Conservation (phyloP, 2,113 vertebrate genomes). For the Brevimyrus niger region DNA sequence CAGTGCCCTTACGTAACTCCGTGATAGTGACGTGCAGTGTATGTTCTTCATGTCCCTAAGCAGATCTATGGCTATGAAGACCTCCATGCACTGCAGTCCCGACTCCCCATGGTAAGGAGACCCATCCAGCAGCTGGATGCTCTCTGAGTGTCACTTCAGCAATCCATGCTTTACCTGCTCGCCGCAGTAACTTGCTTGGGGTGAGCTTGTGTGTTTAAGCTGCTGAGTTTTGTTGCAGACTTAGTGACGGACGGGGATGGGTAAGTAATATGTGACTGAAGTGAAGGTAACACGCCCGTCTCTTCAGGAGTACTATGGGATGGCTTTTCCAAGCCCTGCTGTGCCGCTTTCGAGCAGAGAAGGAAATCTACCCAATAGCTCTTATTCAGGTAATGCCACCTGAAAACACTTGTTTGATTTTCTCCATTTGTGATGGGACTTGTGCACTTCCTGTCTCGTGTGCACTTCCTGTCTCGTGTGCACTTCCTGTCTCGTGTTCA, state of each 20-base stretch:
- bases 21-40: background rate
- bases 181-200: background rate
- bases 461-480: no score
- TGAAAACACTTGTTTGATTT: background rate
- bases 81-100: conserved; percentile 90
- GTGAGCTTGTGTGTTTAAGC: background rate
- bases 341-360: conserved; percentile 84
- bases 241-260: background rate
- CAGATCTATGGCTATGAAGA: conserved; percentile 97
- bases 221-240: background rate
- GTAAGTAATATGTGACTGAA: background rate
- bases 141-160: background rate
- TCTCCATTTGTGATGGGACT: background rate
- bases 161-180: background rate
- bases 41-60: conserved; percentile 37
- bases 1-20: background rate
- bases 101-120: conserved; percentile 83
- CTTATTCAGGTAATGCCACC: conserved; percentile 73
- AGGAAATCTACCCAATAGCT: conserved; percentile 77
- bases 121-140: background rate
- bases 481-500: no score
- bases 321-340: conserved; percentile 83
- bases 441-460: no score
- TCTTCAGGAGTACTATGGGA: conserved; percentile 88
- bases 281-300: background rate